phyloP scores from a whole-genome alignment of 2,888 invertebrate genomes.

The Cybosia mesomella region DNA sequence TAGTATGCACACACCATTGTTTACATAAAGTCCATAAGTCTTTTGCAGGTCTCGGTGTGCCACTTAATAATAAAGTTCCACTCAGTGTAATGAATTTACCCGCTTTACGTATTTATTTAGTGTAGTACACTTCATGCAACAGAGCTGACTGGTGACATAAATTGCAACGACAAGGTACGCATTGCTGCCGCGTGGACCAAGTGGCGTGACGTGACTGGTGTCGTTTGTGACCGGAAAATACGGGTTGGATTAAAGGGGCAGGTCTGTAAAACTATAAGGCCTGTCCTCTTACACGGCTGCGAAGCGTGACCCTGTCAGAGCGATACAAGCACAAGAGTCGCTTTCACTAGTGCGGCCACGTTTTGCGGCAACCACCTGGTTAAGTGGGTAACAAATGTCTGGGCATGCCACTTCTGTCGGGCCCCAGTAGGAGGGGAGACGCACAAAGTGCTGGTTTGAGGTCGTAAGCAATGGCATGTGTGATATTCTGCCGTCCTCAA shows the following conservation, averaged over 20 bases:
- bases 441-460: too few relatives aligned
- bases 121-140: neutral
- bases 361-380: too few relatives aligned
- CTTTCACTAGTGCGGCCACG: neutral
- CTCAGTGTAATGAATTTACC: constrained; percentile 4
- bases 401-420: too few relatives aligned
- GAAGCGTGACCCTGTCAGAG: neutral
- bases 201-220: neutral
- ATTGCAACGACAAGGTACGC: neutral
- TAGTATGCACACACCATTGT: constrained; percentile 4
- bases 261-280: too few relatives aligned
- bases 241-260: too few relatives aligned
- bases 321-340: neutral
- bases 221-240: too few relatives aligned
- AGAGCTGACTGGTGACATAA: neutral
- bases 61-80: constrained; percentile 4
- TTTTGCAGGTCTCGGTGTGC: constrained; percentile 1
- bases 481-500: too few relatives aligned
- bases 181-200: neutral
- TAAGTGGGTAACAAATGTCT: too few relatives aligned
- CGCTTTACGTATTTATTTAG: neutral
- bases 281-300: too few relatives aligned
- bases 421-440: too few relatives aligned
- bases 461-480: too few relatives aligned
- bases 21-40: constrained; percentile 4